Evolutionary conservation across 2,797 vertebrate genomes (phyloP), one percentile per base, ranked within the genome.

Genomic region (Coreius guichenoti): DNA sequence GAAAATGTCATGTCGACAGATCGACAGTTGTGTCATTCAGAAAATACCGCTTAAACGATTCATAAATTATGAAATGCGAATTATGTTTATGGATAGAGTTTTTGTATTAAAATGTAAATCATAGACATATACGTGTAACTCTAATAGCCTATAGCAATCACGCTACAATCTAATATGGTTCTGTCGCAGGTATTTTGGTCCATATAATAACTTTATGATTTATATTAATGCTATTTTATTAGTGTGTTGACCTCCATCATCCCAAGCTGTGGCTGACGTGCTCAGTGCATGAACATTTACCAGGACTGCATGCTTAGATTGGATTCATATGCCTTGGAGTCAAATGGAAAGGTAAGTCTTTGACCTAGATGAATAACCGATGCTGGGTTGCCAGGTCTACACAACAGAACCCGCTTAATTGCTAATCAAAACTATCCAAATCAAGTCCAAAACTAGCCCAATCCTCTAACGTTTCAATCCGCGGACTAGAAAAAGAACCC

Each of bases 301-400:
- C 80, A 58, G 29, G 69, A 33, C 47, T 78, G 26, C 12, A n/a
- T 6, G 45, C 14, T 70, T 83, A 56, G 58, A 75, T 51, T 68
- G 68, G 45, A 83, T 78, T 51, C 21, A 67, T 51, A 51, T 81
- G 29, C 82, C 33, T 26, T 51, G 31, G 45, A 70, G 43, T n/a
- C 21, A 51, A 70, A 76, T 82, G 47, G 86, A 89, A 31, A 72
- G 83, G 88, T 87, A 43, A 86, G 83, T 31, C 5, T 67, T 43
- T 29, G 0, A 47, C 13, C 8, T 39, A 8, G 36, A 43, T 45
- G 21, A 16, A n/a, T 26, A 43, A 45, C 6, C 13, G 36, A 47
- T 47, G 58, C 8, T 12, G n/a, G 21, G 56, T 61, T 61, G 56
- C 56, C 56, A 26, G 56, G 7, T n/a, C 23, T 58, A 4, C 4